phyloP scores from a whole-genome alignment of 2,888 invertebrate species.

The Eubasilissa splendida region DNA sequence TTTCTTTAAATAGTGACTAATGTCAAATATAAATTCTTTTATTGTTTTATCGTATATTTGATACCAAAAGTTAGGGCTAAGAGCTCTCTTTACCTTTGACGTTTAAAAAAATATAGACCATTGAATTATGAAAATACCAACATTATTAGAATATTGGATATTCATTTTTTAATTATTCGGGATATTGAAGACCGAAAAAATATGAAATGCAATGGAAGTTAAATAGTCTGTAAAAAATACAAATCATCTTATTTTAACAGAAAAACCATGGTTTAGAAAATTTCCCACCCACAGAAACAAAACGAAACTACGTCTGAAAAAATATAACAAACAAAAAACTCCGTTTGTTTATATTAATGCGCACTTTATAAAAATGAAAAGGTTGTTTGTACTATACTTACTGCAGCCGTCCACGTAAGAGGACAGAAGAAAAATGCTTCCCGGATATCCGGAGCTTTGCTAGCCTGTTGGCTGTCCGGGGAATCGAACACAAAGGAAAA shows the following conservation, averaged over 20 bases:
- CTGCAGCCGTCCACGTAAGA: conserved; percentile 40
- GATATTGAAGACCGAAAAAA: too few relatives aligned
- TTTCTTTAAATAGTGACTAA: too few relatives aligned
- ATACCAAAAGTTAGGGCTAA: too few relatives aligned
- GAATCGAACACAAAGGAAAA: conserved; percentile 46
- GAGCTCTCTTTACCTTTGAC: too few relatives aligned
- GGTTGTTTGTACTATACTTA: conserved; percentile 51
- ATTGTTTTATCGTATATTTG: too few relatives aligned
- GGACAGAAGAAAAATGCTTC: conserved; percentile 51
- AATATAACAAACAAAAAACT: conserved; percentile 15
- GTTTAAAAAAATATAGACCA: too few relatives aligned
- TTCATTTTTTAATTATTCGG: too few relatives aligned
- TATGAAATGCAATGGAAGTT: too few relatives aligned
- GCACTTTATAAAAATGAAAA: conserved; percentile 56
- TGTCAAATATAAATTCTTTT: too few relatives aligned
- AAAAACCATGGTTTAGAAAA: background rate
- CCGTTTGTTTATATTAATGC: conserved; percentile 48
- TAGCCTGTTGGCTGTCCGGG: conserved; percentile 47
- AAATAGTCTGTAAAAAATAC: too few relatives aligned
- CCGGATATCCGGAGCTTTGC: conserved; percentile 51
- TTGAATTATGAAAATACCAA: too few relatives aligned
- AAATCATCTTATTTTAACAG: background rate
- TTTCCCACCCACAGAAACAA: conserved; percentile 14
- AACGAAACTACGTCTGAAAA: conserved; percentile 10
- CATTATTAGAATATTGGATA: too few relatives aligned